phyloP scores from a whole-genome alignment of 1,140 invertebrate genomes.

The Drosophila triauraria region DNA sequence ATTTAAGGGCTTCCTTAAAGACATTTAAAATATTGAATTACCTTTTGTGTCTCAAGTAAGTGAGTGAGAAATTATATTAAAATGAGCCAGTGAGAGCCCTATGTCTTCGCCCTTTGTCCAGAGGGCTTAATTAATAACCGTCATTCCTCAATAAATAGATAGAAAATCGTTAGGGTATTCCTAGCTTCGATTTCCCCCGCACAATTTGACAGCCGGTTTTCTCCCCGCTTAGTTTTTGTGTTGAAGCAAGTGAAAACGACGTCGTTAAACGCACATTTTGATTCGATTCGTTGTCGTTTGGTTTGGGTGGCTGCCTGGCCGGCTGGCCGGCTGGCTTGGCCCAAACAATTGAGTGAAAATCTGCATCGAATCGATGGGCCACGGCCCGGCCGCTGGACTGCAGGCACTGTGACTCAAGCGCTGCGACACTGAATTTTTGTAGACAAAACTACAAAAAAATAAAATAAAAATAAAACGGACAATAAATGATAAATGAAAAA shows the following conservation, averaged over 20 bases:
- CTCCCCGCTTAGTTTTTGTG: conserved; percentile 9
- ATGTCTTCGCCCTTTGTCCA: background rate
- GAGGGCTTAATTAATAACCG: background rate
- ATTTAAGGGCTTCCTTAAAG: background rate
- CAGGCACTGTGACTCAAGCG: conserved; percentile 5
- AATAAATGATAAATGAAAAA: conserved; percentile 7
- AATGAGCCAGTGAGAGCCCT: no score
- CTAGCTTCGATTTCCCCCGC: conserved; percentile 29
- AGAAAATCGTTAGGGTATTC: background rate
- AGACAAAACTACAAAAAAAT: background rate
- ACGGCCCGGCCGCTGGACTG: conserved; percentile 19
- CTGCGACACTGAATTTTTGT: background rate
- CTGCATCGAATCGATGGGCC: conserved; percentile 65
- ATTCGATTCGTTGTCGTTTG: conserved; percentile 41
- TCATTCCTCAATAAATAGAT: background rate
- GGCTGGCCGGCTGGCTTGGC: background rate
- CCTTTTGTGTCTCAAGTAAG: background rate
- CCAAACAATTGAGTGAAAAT: conserved; percentile 77
- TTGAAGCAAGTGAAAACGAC: conserved; percentile 67
- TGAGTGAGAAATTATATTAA: background rate
- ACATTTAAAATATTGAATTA: conserved; percentile 29
- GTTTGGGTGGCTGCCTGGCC: conserved; percentile 15
- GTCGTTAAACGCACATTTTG: conserved; percentile 63
- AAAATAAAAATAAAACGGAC: background rate
- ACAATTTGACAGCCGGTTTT: conserved; percentile 42